phyloP scores from a whole-genome alignment of 2,888 invertebrate species.

The Trissolcus brochymenae region DNA sequence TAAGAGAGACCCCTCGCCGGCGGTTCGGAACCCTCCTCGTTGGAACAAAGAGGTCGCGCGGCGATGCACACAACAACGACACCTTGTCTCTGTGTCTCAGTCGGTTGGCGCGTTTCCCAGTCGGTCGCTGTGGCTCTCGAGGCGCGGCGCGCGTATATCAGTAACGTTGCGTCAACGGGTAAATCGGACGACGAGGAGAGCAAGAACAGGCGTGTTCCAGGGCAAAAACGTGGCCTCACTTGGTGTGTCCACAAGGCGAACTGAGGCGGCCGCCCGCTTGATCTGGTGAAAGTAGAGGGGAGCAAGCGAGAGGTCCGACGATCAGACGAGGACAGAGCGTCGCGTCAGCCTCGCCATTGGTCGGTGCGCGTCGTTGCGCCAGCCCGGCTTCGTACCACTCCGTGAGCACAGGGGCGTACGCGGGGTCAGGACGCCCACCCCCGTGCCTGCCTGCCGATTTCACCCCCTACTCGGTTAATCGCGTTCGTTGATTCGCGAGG shows the following conservation, averaged over 20 bases:
- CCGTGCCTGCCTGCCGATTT: slow-evolving; percentile 60
- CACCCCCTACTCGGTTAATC: slow-evolving; percentile 54
- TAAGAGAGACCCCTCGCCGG: background rate
- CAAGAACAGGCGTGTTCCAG: slow-evolving; percentile 38
- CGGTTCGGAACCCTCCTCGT: slow-evolving; percentile 5
- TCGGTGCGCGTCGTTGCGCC: slow-evolving; percentile 51
- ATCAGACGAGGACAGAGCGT: slow-evolving; percentile 62
- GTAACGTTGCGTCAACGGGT: slow-evolving; percentile 10
- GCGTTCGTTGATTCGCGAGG: slow-evolving; percentile 59
- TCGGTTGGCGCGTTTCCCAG: slow-evolving; percentile 4
- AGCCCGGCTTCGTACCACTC: slow-evolving; percentile 58
- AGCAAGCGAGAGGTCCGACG: slow-evolving; percentile 61
- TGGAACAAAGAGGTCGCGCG: slow-evolving; percentile 30
- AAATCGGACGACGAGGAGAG: slow-evolving; percentile 13
- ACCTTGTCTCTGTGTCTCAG: background rate
- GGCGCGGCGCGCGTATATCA: background rate
- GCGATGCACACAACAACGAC: background rate
- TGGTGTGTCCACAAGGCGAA: slow-evolving; percentile 40
- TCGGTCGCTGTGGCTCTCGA: background rate
- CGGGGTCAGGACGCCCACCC: slow-evolving; percentile 70
- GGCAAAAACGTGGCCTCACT: slow-evolving; percentile 42
- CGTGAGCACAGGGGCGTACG: slow-evolving; percentile 70
- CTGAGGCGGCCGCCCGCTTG: slow-evolving; percentile 49
- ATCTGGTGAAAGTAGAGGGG: slow-evolving; percentile 71
- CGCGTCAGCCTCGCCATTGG: slow-evolving; percentile 59